phyloP scores from a whole-genome alignment of 2,888 invertebrate species.

The Thereva nobilitata region DNA sequence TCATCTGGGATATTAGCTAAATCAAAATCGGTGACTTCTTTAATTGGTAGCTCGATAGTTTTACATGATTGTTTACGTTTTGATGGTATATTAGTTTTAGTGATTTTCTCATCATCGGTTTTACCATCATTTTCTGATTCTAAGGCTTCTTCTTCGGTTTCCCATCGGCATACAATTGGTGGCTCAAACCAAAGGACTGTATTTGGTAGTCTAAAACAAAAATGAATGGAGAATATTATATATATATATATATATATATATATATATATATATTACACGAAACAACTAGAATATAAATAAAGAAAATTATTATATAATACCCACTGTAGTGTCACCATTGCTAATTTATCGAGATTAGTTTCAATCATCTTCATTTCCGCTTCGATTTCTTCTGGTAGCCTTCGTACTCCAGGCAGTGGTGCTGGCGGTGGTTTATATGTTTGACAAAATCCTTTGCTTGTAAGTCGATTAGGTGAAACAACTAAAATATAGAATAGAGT shows the following conservation, averaged over 20 bases:
- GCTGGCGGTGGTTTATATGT: slow-evolving; percentile 71
- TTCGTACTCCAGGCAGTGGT: slow-evolving; percentile 67
- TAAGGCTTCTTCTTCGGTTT: slow-evolving; percentile 56
- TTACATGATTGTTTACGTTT: not conserved
- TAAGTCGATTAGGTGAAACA: slow-evolving; percentile 60
- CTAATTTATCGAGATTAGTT: slow-evolving; percentile 72
- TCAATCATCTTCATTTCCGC: slow-evolving; percentile 76
- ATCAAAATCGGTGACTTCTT: slow-evolving; percentile 54
- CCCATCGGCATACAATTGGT: slow-evolving; percentile 76
- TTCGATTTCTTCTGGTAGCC: slow-evolving; percentile 80
- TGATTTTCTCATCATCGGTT: not conserved
- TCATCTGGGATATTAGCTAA: slow-evolving; percentile 53
- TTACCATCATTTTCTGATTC: slow-evolving; percentile 47
- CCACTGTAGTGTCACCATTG: slow-evolving; percentile 72
- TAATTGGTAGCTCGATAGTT: slow-evolving; percentile 39
- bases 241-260: too few relatives aligned
- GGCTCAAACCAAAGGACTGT: slow-evolving; percentile 79
- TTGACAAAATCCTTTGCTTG: slow-evolving; percentile 66
- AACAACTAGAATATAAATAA: not conserved
- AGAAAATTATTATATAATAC: slow-evolving; percentile 46
- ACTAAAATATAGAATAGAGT: slow-evolving; percentile 46
- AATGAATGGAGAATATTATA: not conserved
- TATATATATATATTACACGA: too few relatives aligned
- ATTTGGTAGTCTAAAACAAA: slow-evolving; percentile 64
- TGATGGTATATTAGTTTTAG: not conserved